Percentiles rank a stretch among this genome's conserved stretches.
These are phyloP conservation scores for Ophthalmolycus amberensis DNA, from an alignment of 2,113 vertebrate genomes.

Conservation along the genomic window DNA sequence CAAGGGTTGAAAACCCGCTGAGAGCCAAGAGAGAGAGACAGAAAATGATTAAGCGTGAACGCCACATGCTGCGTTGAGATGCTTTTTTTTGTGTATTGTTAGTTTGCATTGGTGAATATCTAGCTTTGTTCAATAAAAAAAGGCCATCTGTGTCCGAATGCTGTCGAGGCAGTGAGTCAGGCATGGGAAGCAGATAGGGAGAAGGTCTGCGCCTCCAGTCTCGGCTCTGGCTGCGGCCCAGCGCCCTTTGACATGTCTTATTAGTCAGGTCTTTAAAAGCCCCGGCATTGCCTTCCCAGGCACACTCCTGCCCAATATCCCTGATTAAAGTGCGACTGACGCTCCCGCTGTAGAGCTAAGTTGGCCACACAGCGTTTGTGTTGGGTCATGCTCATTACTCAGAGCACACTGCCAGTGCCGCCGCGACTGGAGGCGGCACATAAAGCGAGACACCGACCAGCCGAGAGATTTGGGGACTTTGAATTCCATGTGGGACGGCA, in stretches of 20 bases:
- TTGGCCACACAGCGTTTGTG: constrained; percentile 76
- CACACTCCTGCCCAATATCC: constrained; percentile 76
- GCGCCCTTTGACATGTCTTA: constrained; percentile 77
- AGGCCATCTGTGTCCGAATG: constrained; percentile 59
- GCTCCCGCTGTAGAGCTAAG: constrained; percentile 69
- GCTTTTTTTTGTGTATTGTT: constrained; percentile 24
- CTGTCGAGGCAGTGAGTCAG: constrained; percentile 37
- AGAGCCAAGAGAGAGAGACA: constrained; percentile 3
- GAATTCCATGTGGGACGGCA: constrained; percentile 57
- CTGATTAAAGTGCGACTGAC: constrained; percentile 80
- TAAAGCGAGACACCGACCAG: constrained; percentile 48
- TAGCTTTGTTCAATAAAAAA: constrained; percentile 41
- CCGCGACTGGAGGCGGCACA: constrained; percentile 46
- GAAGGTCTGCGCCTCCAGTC: constrained; percentile 40
- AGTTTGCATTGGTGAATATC: constrained; percentile 44
- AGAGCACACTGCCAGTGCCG: constrained; percentile 57
- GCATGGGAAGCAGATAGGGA: constrained; percentile 52
- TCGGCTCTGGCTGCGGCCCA: constrained; percentile 66
- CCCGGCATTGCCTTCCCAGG: constrained; percentile 60
- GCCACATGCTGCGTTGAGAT: constrained; percentile 44
- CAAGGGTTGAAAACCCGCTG: constrained; percentile 11
- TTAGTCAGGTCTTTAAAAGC: constrained; percentile 81
- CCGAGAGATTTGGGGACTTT: constrained; percentile 61
- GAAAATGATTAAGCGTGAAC: constrained; percentile 16
- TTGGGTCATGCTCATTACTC: constrained; percentile 79